These are phyloP conservation scores for Pristionchus pacificus DNA, from an alignment of 1,140 invertebrate species.

Conservation along the genomic window DNA sequence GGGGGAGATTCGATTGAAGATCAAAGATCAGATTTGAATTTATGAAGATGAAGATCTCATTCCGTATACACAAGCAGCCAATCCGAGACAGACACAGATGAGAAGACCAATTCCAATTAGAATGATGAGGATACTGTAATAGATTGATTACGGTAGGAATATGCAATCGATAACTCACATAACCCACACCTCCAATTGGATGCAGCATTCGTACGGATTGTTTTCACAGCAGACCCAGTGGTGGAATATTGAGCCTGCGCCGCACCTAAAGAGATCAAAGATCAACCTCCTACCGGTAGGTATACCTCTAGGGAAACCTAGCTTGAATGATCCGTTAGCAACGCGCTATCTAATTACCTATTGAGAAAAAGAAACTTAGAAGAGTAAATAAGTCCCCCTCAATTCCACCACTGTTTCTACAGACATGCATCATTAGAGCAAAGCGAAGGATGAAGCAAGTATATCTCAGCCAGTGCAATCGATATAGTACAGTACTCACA, in stretches of 20 bases:
- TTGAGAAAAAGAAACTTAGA: too few species aligned
- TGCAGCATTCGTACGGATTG: slow-evolving; percentile 41
- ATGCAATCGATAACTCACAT: slow-evolving; percentile 36
- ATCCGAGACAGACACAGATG: slow-evolving; percentile 14
- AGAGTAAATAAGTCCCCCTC: too few species aligned
- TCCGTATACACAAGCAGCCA: slow-evolving; percentile 14
- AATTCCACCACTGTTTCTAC: not conserved
- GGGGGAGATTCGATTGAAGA: too few species aligned
- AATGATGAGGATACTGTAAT: slow-evolving; percentile 19
- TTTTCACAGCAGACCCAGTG: slow-evolving; percentile 47
- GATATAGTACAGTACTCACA: slow-evolving; percentile 1
- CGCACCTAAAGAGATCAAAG: slow-evolving; percentile 31
- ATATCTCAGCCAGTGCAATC: not conserved
- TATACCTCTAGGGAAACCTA: not conserved
- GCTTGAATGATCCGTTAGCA: not conserved
- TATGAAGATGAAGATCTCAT: not conserved
- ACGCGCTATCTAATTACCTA: not conserved
- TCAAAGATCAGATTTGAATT: slow-evolving; percentile 2
- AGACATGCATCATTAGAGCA: not conserved
- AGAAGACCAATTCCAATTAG: slow-evolving; percentile 24
- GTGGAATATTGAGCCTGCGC: slow-evolving; percentile 43
- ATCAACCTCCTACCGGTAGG: not conserved
- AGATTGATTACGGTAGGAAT: too few species aligned
- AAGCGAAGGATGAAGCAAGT: not conserved
- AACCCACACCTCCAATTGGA: slow-evolving; percentile 43